Percentiles rank a stretch among this genome's conserved stretches.
phyloP scores from a whole-genome alignment of 2,113 vertebrate genomes.

The Heteronetta atricapilla region DNA sequence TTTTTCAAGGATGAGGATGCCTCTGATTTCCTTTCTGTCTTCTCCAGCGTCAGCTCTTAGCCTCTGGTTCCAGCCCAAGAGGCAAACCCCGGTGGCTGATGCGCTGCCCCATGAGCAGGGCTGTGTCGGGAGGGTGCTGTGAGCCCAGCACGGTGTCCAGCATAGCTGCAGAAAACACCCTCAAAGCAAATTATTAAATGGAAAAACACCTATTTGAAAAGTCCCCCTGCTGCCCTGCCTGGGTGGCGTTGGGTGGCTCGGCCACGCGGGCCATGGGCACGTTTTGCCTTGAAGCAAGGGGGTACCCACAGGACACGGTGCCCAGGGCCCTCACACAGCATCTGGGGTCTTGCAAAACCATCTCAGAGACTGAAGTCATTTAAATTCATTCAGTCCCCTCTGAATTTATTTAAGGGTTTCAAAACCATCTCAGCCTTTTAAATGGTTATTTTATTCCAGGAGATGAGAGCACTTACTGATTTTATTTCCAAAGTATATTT shows the following conservation, averaged over 20 bases:
- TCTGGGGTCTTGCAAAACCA: neutral
- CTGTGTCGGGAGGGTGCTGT: neutral
- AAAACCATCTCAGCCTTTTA: neutral
- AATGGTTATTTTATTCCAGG: neutral
- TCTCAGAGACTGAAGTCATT: neutral
- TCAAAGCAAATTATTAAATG: neutral
- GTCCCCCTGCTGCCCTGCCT: neutral
- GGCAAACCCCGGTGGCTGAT: neutral
- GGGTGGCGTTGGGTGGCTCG: neutral
- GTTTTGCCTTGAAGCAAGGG: neutral
- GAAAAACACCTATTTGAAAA: neutral
- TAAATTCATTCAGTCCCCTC: neutral
- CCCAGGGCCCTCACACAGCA: neutral
- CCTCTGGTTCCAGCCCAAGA: fast-evolving
- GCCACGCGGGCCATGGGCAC: neutral
- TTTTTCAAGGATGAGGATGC: neutral
- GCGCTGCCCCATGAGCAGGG: neutral
- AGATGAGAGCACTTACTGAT: neutral
- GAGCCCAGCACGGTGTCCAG: too few relatives aligned
- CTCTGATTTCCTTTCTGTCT: neutral
- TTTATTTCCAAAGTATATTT: neutral
- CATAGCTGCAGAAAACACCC: neutral
- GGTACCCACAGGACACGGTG: too few relatives aligned
- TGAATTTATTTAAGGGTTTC: neutral
- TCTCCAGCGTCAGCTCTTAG: fast-evolving